Percentiles rank a stretch among this genome's conserved stretches.
Conservation (phyloP, 1,140 invertebrate genomes). For the Pygmarrhopalites habei region DNA sequence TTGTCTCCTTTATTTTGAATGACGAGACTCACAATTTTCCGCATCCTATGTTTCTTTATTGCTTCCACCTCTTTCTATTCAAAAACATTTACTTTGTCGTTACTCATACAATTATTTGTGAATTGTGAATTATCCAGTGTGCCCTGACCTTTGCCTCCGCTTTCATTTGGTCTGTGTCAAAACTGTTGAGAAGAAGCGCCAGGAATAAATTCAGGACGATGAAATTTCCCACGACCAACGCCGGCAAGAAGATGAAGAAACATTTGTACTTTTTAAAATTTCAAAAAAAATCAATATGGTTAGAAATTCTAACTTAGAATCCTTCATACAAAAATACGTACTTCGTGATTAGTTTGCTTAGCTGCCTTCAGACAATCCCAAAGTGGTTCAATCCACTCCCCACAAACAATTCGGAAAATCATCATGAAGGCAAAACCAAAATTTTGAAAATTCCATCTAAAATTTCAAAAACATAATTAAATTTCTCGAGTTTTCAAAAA, state of each 20-base stretch:
- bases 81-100: too few relatives aligned
- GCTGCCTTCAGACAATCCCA: slow-evolving; percentile 86
- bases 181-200: slow-evolving; percentile 95
- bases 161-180: slow-evolving; percentile 46
- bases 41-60: too few relatives aligned
- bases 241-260: slow-evolving; percentile 95
- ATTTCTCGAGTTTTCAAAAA: slow-evolving; percentile 64
- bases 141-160: slow-evolving; percentile 49
- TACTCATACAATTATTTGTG: too few relatives aligned
- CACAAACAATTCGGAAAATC: slow-evolving; percentile 92
- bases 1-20: slow-evolving; percentile 38
- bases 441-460: slow-evolving; percentile 79
- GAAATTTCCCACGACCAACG: slow-evolving; percentile 94
- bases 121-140: too few relatives aligned
- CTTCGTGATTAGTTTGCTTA: too few relatives aligned
- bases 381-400: slow-evolving; percentile 98
- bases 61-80: too few relatives aligned
- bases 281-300: background rate
- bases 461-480: slow-evolving; percentile 54
- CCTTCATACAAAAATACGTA: background rate
- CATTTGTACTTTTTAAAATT: too few relatives aligned
- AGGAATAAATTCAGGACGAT: slow-evolving; percentile 98
- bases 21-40: too few relatives aligned
- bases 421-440: slow-evolving; percentile 94
- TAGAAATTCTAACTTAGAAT: background rate